These are phyloP conservation scores for Corticium candelabrum DNA, from an alignment of 37 sponge, comb jelly and placozoan species.

Conservation along the genomic window DNA sequence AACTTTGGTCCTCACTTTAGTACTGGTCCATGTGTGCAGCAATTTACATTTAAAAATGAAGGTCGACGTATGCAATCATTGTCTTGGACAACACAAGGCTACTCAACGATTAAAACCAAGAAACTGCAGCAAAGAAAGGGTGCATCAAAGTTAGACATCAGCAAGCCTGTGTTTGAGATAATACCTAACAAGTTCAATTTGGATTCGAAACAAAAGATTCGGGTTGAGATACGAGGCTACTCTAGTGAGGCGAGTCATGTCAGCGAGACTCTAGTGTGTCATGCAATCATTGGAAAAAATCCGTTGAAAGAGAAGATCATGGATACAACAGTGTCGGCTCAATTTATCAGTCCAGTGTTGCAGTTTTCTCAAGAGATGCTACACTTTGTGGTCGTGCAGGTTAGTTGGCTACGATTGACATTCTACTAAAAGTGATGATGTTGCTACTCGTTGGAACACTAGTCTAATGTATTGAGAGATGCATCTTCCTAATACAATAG, in stretches of 20 bases:
- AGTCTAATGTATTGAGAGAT: too few species aligned
- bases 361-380: conserved; percentile 56
- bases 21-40: conserved; percentile 34
- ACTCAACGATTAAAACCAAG: conserved; percentile 47
- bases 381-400: conserved; percentile 56
- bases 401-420: conserved; percentile 9
- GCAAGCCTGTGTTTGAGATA: conserved; percentile 64
- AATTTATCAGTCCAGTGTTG: conserved; percentile 76
- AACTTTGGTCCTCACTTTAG: conserved; percentile 88
- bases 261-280: conserved; percentile 77
- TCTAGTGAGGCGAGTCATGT: conserved; percentile 32
- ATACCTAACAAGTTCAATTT: conserved; percentile 71
- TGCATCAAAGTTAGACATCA: too few species aligned
- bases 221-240: conserved; percentile 11
- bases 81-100: conserved; percentile 86
- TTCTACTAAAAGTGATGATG: too few species aligned
- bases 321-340: conserved; percentile 61
- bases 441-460: too few species aligned
- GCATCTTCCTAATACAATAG: too few species aligned
- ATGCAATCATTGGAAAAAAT: conserved; percentile 87
- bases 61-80: conserved; percentile 55
- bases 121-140: conserved; percentile 32
- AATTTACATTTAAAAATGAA: conserved; percentile 71
- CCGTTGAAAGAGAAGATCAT: conserved; percentile 88
- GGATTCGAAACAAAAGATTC: conserved; percentile 34